Percentiles rank a stretch among this genome's conserved stretches.
phyloP scores from a whole-genome alignment of 2,113 vertebrate genomes.

The Aegotheles bennettii region DNA sequence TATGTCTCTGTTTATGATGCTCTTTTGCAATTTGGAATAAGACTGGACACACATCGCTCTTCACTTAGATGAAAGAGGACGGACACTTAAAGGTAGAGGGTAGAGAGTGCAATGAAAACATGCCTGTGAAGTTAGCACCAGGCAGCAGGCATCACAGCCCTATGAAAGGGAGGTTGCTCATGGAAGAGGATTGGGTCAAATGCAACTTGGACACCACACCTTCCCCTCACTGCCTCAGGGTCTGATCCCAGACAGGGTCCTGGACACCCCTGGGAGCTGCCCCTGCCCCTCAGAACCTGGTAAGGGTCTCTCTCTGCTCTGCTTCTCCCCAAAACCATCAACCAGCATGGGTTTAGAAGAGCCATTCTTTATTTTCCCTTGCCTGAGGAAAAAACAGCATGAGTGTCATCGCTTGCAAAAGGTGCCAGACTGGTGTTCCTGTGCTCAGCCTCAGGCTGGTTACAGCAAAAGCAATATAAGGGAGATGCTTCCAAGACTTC shows the following conservation, averaged over 20 bases:
- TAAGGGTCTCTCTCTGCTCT: neutral
- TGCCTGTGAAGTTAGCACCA: neutral
- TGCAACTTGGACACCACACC: neutral
- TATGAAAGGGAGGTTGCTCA: neutral
- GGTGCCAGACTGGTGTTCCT: neutral
- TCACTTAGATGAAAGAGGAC: neutral
- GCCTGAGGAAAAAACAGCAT: neutral
- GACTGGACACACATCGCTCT: neutral
- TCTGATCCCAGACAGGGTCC: neutral
- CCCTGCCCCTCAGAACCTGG: rapidly evolving
- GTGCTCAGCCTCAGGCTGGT: rapidly evolving
- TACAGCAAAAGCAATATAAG: neutral
- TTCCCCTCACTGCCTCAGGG: rapidly evolving
- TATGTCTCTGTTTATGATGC: neutral
- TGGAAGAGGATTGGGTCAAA: rapidly evolving
- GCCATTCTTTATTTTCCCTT: neutral
- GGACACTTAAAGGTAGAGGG: neutral
- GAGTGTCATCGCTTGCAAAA: neutral
- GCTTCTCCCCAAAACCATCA: neutral
- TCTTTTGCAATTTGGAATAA: neutral
- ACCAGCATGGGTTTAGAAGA: rapidly evolving
- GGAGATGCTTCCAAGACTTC: neutral
- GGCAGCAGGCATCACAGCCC: rapidly evolving
- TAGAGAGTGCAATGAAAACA: neutral
- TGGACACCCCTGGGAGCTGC: neutral